Percentiles rank a stretch among this genome's conserved stretches.
Evolutionary conservation across 1,140 invertebrate species (phyloP).

Genomic region (Tetraneura akinire): DNA sequence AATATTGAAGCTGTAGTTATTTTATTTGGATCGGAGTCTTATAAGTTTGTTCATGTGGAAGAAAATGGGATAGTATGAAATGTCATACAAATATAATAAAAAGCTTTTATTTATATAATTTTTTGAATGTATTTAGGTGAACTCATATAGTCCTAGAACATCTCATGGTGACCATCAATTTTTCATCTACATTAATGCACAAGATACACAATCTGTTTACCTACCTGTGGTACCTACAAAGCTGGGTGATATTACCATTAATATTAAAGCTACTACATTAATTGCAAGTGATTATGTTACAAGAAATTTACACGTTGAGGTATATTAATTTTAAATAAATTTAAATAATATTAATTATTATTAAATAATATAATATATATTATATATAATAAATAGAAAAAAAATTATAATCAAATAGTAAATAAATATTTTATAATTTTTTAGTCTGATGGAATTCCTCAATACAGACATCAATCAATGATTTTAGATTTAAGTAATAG

Average conservation of each 20-base stretch:
- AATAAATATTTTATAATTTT: conserved; percentile 53
- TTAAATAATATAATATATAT: not conserved
- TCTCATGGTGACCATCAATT: conserved; percentile 91
- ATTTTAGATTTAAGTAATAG: conserved; percentile 88
- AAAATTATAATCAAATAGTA: no score
- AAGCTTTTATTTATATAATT: not conserved
- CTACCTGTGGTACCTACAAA: conserved; percentile 84
- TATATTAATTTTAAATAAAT: conserved; percentile 57
- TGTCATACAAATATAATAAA: conserved; percentile 53
- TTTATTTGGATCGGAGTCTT: conserved; percentile 80
- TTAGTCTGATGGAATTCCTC: conserved; percentile 87
- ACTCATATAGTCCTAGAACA: conserved; percentile 82
- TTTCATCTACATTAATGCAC: conserved; percentile 82
- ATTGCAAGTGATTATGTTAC: conserved; percentile 78
- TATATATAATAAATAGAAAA: no score
- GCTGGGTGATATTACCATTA: conserved; percentile 78
- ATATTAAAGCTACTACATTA: conserved; percentile 80
- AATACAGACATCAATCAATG: conserved; percentile 88
- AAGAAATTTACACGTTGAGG: conserved; percentile 75
- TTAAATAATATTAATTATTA: conserved; percentile 34
- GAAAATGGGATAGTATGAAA: conserved; percentile 78
- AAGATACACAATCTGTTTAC: conserved; percentile 80
- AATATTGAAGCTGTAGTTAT: conserved; percentile 85
- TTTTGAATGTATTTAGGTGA: conserved; percentile 58
- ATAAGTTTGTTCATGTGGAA: conserved; percentile 94